Evolutionary conservation across 2,888 invertebrate species (phyloP), one percentile per base, ranked within the genome.

Genomic region (Rhingia campestris): DNA sequence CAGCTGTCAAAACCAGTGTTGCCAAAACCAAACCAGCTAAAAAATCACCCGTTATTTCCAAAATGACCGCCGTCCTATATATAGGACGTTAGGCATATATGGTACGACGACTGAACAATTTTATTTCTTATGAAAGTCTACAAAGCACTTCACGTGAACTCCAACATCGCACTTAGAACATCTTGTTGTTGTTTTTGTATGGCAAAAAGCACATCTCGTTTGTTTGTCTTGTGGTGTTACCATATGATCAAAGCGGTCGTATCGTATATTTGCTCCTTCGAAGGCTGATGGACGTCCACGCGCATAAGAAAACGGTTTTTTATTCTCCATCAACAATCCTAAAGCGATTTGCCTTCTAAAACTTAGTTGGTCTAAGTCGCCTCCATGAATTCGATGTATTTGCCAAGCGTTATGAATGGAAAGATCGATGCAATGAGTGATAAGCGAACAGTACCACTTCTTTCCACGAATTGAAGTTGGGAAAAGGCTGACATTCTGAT

Each of bases 1-100:
- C n/a, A n/a, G n/a, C n/a, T n/a, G n/a, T n/a, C n/a, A n/a, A n/a
- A n/a, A n/a, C n/a, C n/a, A n/a, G n/a, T n/a, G n/a, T n/a, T n/a
- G n/a, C n/a, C n/a, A n/a, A n/a, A n/a, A n/a, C n/a, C n/a, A n/a
- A n/a, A n/a, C n/a, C n/a, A n/a, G n/a, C n/a, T n/a, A n/a, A n/a
- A n/a, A n/a, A n/a, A n/a, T n/a, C n/a, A n/a, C n/a, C n/a, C n/a
- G n/a, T n/a, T 43, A 43, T 43, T 10, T 10, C 43, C n/a, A 43
- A 43, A 43, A 43, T 43, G 9, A 4, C 43, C 6, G 10, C 4
- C 10, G 43, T 43, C 43, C 43, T 43, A 43, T 43, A 43, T 7
- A 43, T 43, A 43, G n/a, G 43, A 43, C 43, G 43, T 43, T 43
- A 43, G 43, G 43, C n/a, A n/a, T 43, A 43, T 43, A 43, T 43